Conservation (phyloP, 2,888 invertebrate species). For the Cantharis lateralis region DNA sequence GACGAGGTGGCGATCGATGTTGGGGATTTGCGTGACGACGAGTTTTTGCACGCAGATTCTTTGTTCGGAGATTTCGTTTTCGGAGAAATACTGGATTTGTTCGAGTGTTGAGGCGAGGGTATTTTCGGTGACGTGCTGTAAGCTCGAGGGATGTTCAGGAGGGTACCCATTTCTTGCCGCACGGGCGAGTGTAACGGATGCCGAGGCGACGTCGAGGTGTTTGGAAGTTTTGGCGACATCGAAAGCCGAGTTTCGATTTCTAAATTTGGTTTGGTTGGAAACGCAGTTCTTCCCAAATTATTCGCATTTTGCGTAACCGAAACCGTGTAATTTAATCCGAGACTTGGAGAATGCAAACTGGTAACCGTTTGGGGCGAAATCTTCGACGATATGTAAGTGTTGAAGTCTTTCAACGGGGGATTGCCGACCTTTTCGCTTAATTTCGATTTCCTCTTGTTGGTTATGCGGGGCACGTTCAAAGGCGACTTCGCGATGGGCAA, state of each 20-base stretch:
- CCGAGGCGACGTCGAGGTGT: neutral
- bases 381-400: conserved; percentile 33
- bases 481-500: neutral
- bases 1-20: neutral
- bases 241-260: conserved; percentile 2
- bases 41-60: neutral
- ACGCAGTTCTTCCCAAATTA: neutral
- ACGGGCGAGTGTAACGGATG: neutral
- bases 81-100: neutral
- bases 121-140: neutral
- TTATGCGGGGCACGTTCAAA: neutral
- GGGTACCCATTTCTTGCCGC: neutral
- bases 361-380: conserved; percentile 39
- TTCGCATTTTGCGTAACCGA: conserved; percentile 39
- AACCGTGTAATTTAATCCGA: conserved; percentile 53
- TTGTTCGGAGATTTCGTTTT: neutral
- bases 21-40: neutral
- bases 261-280: neutral
- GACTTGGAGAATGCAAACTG: conserved; percentile 48
- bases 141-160: neutral
- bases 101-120: neutral
- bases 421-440: conserved; percentile 2
- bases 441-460: neutral
- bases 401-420: conserved; percentile 27
- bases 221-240: neutral